Conservation (phyloP, 2,113 vertebrate genomes). For the Chauna torquata region DNA sequence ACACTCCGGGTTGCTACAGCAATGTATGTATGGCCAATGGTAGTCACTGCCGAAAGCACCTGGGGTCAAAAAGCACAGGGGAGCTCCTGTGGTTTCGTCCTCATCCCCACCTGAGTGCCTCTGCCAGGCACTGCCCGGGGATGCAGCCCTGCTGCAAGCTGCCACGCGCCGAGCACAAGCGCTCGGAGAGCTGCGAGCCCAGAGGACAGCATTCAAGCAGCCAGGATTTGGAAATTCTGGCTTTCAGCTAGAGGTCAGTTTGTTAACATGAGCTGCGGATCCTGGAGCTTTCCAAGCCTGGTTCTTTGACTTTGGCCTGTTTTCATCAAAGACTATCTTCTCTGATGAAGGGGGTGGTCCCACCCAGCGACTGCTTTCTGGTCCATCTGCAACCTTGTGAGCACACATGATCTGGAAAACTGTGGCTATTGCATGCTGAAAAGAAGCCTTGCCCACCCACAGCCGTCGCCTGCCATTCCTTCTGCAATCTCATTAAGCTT, state of each 20-base stretch:
- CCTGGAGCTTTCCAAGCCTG: background rate
- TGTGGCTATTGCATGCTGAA: background rate
- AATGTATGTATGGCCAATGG: background rate
- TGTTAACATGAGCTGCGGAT: background rate
- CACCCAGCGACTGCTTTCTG: background rate
- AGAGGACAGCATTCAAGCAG: background rate
- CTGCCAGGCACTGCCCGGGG: accelerated
- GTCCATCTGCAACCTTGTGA: background rate
- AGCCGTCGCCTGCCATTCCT: background rate
- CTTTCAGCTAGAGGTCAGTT: background rate
- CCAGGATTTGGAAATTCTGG: background rate
- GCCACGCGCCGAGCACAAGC: accelerated
- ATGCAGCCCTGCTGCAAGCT: background rate
- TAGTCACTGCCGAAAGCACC: background rate
- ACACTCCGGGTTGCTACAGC: background rate
- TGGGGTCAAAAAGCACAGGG: background rate
- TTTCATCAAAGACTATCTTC: background rate
- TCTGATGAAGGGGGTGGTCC: background rate
- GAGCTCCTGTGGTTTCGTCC: background rate
- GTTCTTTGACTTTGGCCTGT: background rate
- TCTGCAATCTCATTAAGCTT: background rate
- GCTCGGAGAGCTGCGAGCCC: background rate
- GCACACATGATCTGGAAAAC: background rate
- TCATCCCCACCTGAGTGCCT: background rate
- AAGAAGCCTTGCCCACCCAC: background rate